These are phyloP conservation scores for Trachelus iudaicus DNA, from an alignment of 2,888 invertebrate genomes.

Conservation along the genomic window DNA sequence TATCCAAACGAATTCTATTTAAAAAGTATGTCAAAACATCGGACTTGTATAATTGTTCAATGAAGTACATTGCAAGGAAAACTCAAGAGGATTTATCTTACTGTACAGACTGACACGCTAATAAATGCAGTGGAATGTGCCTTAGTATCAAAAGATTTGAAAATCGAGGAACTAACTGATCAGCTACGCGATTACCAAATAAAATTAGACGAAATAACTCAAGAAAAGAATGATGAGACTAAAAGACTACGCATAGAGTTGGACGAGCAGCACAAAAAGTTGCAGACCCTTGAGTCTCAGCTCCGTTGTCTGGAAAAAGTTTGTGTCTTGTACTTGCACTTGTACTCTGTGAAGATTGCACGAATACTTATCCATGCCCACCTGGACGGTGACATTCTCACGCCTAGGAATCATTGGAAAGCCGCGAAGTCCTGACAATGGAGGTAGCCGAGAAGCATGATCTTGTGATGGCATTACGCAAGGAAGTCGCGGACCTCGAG, in stretches of 20 bases:
- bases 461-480: slow-evolving; percentile 68
- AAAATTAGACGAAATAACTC: slow-evolving; percentile 29
- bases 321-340: slow-evolving; percentile 32
- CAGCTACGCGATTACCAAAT: slow-evolving; percentile 34
- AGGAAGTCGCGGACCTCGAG: slow-evolving; percentile 69
- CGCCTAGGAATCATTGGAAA: slow-evolving; percentile 66
- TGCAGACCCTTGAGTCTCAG: slow-evolving; percentile 36
- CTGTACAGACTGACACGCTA: slow-evolving; percentile 48
- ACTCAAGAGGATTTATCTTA: not conserved
- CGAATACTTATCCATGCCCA: slow-evolving; percentile 7
- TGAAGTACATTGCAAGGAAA: not conserved
- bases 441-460: slow-evolving; percentile 72
- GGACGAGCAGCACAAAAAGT: slow-evolving; percentile 42
- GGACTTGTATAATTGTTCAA: not conserved
- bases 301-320: slow-evolving; percentile 49
- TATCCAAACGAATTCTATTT: not conserved
- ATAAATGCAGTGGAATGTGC: slow-evolving; percentile 47
- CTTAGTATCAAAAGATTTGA: slow-evolving; percentile 40
- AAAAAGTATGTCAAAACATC: not conserved
- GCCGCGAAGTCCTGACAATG: slow-evolving; percentile 69
- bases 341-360: slow-evolving; percentile 1
- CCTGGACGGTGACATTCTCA: not conserved
- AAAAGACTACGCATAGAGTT: slow-evolving; percentile 38
- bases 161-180: slow-evolving; percentile 34
- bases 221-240: slow-evolving; percentile 34